Evolutionary conservation across 2,113 vertebrate species (phyloP), one percentile per base, ranked within the genome.

Genomic region (Lepus europaeus): DNA sequence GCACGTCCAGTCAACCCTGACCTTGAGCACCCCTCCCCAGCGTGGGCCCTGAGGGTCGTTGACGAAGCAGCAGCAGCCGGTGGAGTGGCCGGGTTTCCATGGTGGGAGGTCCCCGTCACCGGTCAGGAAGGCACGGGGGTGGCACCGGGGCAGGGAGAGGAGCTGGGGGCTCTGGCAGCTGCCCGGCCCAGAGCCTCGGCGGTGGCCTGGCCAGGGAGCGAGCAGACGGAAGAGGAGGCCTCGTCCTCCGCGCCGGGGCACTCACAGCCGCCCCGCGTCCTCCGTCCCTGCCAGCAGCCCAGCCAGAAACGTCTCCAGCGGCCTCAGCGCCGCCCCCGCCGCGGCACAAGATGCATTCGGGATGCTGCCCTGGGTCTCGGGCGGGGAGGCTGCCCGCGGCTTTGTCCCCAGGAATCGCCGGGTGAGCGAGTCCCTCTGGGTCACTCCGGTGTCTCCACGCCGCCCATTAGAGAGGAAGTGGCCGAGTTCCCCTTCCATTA

Each of bases 191-290:
- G 20, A 27, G 31, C 45, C 5, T 12, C 0, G 9, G 53, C 16
- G 0, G 51, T 5, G 53, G 16, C 19, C 56, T 59, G 22, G 10
- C 73, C 6, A 22, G 9, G 49, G 12, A 0, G 8, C 2, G 17
- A 27, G 11, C 0, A 1, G 27, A 14, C 0, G 0, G 4, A 19
- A 3, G 56, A 12, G 2, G 11, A 9, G 51, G 29, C 76, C 31
- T 39, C 5, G 45, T 45, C 61, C 11, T 27, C 45, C 4, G 0
- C 0, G 53, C 3, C 3, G 19, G 0, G 13, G 7, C 61, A 0
- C 61, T 5, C 6, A 6, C 12, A 0, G 63, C 81, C 17, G 39
- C n/a, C 22, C 31, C 0, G 64, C 20, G 3, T 7, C 29, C 86
- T 82, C 70, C 61, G 4, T 70, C 39, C 0, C 59, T 19, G 36